phyloP scores from a whole-genome alignment of 2,888 invertebrate species.

The Agrochola circellaris region DNA sequence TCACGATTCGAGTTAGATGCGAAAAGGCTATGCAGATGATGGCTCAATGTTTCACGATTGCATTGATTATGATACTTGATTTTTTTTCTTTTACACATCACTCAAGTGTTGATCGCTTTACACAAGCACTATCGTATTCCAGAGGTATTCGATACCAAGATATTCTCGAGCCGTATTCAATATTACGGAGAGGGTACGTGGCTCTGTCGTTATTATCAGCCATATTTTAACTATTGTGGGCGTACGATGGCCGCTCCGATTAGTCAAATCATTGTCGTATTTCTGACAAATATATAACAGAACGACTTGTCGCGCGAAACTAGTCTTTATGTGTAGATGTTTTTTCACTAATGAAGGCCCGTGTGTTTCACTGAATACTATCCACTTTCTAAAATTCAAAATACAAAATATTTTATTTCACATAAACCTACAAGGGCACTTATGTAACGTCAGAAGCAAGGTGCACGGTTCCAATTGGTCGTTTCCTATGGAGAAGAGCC shows the following conservation, averaged over 20 bases:
- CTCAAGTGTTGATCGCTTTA: background rate
- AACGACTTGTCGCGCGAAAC: background rate
- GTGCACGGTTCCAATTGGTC: too few species aligned
- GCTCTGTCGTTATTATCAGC: too few species aligned
- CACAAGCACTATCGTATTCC: background rate
- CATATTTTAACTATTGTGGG: too few species aligned
- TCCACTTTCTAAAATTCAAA: too few species aligned
- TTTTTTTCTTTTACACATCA: background rate
- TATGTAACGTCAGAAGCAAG: too few species aligned
- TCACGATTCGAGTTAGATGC: background rate
- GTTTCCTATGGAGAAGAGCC: too few species aligned
- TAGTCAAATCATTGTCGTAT: too few species aligned
- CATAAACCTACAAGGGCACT: too few species aligned
- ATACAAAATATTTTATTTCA: too few species aligned
- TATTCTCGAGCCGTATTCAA: slow-evolving; percentile 23
- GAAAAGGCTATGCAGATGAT: too few species aligned
- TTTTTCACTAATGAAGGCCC: background rate
- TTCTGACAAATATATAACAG: background rate
- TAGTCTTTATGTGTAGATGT: too few species aligned
- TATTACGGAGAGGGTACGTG: background rate
- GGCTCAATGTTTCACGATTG: background rate
- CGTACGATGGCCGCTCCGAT: too few species aligned
- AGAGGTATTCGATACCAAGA: background rate
- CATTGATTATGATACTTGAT: background rate
- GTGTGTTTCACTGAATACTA: background rate